These are phyloP conservation scores for Seriola dumerili DNA, from an alignment of 2,113 vertebrate genomes.

Conservation along the genomic window DNA sequence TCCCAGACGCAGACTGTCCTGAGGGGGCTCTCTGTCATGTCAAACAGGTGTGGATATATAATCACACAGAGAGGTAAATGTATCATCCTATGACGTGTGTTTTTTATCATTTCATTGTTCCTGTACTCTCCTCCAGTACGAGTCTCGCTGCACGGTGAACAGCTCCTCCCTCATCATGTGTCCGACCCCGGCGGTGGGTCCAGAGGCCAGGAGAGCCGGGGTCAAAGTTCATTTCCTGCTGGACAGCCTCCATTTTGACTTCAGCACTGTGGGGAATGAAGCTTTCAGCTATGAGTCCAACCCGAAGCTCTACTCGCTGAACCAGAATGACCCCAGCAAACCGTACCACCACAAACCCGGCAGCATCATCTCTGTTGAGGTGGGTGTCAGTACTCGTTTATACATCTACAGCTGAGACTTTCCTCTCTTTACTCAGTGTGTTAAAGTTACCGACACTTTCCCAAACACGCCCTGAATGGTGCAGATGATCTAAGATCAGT, in stretches of 20 bases:
- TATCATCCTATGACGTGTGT: too few species aligned
- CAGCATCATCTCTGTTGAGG: conserved; percentile 97
- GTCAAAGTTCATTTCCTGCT: conserved; percentile 92
- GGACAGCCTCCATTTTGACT: conserved; percentile 94
- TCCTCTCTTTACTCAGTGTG: neutral
- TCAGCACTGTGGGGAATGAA: conserved; percentile 85
- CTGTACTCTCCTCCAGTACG: conserved; percentile 82
- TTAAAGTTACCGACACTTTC: too few species aligned
- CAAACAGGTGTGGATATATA: conserved; percentile 79
- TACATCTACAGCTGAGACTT: neutral
- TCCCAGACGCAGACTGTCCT: conserved; percentile 86
- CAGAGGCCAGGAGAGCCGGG: conserved; percentile 76
- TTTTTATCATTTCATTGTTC: neutral
- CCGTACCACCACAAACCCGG: conserved; percentile 96
- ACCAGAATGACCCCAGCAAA: conserved; percentile 87
- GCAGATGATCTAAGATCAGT: neutral
- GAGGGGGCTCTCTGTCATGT: conserved; percentile 83
- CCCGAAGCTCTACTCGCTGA: conserved; percentile 88
- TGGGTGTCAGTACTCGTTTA: conserved; percentile 50
- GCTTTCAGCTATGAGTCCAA: conserved; percentile 93
- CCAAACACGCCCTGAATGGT: neutral
- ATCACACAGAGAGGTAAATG: neutral
- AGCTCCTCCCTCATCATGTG: conserved; percentile 91
- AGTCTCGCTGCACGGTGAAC: conserved; percentile 89
- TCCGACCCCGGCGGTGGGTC: conserved; percentile 89